Evolutionary conservation across 2,888 invertebrate genomes (phyloP).

Genomic region (Nipponacmea schrenckii): DNA sequence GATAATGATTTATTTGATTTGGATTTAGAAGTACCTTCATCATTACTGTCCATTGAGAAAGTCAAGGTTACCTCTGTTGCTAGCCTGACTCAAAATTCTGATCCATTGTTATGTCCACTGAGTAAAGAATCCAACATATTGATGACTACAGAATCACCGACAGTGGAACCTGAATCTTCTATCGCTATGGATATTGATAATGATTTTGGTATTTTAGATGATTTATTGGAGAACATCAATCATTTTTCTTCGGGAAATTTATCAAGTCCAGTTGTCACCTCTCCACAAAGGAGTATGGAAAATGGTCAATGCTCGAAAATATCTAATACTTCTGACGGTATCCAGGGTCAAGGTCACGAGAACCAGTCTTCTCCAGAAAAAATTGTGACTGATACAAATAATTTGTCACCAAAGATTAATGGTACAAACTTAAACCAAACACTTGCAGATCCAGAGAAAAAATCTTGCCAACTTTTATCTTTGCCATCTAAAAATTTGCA

Average conservation of each 20-base stretch:
- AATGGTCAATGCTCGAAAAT: no score
- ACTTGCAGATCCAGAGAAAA: no score
- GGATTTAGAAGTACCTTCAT: background rate
- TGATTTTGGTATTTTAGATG: slow-evolving; percentile 27
- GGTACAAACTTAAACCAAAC: no score
- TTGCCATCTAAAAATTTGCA: no score
- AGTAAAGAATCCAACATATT: slow-evolving; percentile 21
- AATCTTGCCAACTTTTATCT: no score
- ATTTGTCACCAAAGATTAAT: no score
- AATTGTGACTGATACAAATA: no score
- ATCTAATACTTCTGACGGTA: no score
- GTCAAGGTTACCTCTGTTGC: background rate
- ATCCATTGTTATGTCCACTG: slow-evolving; percentile 11
- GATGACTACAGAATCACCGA: background rate
- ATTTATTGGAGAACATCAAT: slow-evolving; percentile 22
- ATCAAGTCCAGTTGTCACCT: background rate
- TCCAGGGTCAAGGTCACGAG: no score
- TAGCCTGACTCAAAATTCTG: background rate
- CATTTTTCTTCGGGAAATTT: slow-evolving; percentile 9
- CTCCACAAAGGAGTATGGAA: background rate
- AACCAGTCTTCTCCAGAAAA: background rate
- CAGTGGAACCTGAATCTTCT: background rate
- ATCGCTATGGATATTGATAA: background rate
- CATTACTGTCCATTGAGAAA: background rate
- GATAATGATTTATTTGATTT: background rate